These are phyloP conservation scores for Rousettus leschenaultii DNA, from an alignment of 2,113 vertebrate genomes.

Conservation along the genomic window DNA sequence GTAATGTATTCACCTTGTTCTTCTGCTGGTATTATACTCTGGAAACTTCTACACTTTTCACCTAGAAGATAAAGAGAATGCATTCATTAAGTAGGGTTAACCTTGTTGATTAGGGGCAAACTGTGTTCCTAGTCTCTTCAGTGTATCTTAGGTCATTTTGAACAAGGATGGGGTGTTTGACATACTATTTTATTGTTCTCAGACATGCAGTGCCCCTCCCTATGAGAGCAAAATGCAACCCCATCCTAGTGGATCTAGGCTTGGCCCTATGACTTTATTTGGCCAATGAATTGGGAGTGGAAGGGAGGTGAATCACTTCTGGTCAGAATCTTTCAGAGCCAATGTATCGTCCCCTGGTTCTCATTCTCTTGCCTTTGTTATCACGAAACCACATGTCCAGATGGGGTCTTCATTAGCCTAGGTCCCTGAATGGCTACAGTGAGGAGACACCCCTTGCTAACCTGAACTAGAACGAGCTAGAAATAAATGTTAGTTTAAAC, in stretches of 20 bases:
- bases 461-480: background rate
- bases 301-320: background rate
- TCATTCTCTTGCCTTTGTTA: background rate
- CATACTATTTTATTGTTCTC: background rate
- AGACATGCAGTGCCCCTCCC: background rate
- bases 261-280: background rate
- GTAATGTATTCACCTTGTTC: constrained; percentile 86
- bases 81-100: background rate
- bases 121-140: background rate
- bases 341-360: fast-evolving
- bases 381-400: background rate
- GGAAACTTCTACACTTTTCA: constrained; percentile 92
- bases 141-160: background rate
- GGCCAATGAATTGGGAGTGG: background rate
- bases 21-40: constrained; percentile 87
- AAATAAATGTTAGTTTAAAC: background rate
- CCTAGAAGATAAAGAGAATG: constrained; percentile 80
- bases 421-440: background rate
- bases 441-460: background rate
- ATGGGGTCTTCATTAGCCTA: background rate
- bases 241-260: fast-evolving
- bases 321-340: background rate
- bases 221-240: background rate
- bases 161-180: background rate
- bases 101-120: background rate